Evolutionary conservation across 1,140 invertebrate genomes (phyloP), one percentile per base, ranked within the genome.

Genomic region (Listronotus oregonensis): DNA sequence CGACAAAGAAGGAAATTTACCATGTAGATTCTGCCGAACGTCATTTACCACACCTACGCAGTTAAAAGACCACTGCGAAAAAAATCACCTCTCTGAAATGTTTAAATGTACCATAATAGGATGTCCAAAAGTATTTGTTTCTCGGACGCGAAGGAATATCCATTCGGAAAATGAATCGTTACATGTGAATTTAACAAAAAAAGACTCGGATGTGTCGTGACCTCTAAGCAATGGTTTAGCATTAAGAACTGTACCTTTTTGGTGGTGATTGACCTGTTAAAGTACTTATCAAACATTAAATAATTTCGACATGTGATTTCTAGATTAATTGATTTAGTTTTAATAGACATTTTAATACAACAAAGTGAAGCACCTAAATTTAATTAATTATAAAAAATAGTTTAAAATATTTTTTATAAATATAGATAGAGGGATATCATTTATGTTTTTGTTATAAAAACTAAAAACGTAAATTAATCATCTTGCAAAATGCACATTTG

Each of bases 41-140:
- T 77, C 80, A 51, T 86, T 89, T 73, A 80, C 81, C 43, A 86
- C 87, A 69, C 79, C 84, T 15, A 71, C 80, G 3, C 81, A 82
- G 14, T 78, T 90, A 51, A 88, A 88, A 73, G 82, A 87, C 66
- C 90, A 91, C 81, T 86, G 83, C 78, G 85, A 87, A 71, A 82
- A 81, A 42, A 74, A 83, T 39, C 91, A 94, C 75, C 73, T 88
- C 51, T 78, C 85, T 6, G 89, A 91, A 77, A 87, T 92, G 87
- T 90, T 89, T 79, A 86, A 87, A 75, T 93, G 91, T 81, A 90
- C 89, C 17, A 86, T 91, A 34, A 84, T 87, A 60, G 90, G 90
- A 42, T 93, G 91, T 80, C 86, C 86, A n/a, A 90, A 91, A 84
- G 87, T 92, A 70, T 93, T 93, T 78, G 88, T 88, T 66, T 91